Evolutionary conservation across 2,888 invertebrate species (phyloP).

Genomic region (Melieria picta): DNA sequence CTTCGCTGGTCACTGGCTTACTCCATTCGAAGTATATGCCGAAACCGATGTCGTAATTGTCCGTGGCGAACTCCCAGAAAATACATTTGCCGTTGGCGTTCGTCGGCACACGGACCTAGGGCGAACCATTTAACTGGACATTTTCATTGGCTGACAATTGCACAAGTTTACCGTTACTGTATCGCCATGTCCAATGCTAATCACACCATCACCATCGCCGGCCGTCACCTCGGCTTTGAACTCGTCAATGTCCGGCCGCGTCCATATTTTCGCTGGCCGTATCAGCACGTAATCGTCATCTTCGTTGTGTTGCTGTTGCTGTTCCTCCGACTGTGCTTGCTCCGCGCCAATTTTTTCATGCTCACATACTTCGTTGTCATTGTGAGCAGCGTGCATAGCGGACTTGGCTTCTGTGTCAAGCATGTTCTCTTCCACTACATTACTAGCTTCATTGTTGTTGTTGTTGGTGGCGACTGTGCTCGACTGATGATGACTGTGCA

Average conservation of each 20-base stretch:
- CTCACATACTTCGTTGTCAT: conserved; percentile 9
- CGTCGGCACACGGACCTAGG: conserved; percentile 88
- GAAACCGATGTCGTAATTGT: conserved; percentile 97
- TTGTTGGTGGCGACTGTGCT: conserved; percentile 35
- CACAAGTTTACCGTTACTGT: conserved; percentile 82
- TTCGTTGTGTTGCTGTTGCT: conserved; percentile 51
- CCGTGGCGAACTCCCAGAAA: conserved; percentile 99
- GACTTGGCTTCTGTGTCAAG: conserved; percentile 44
- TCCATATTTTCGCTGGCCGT: conserved; percentile 94
- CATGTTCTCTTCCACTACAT: conserved; percentile 45
- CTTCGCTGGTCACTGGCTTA: conserved; percentile 82
- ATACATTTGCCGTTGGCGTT: conserved; percentile 91
- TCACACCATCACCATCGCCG: conserved; percentile 84
- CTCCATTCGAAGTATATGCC: conserved; percentile 99
- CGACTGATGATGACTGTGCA: conserved; percentile 55
- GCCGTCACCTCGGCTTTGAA: conserved; percentile 91
- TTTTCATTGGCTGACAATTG: not conserved
- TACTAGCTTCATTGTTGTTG: conserved; percentile 5
- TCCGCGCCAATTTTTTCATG: not conserved
- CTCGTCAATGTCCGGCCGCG: conserved; percentile 82
- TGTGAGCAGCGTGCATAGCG: conserved; percentile 31
- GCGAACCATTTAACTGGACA: not conserved
- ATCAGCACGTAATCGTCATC: conserved; percentile 68
- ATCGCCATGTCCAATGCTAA: conserved; percentile 95
- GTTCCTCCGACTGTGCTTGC: conserved; percentile 34